Base-by-base conservation (phyloP, 2,113 vertebrate species). In the Alouatta palliata region DNA sequence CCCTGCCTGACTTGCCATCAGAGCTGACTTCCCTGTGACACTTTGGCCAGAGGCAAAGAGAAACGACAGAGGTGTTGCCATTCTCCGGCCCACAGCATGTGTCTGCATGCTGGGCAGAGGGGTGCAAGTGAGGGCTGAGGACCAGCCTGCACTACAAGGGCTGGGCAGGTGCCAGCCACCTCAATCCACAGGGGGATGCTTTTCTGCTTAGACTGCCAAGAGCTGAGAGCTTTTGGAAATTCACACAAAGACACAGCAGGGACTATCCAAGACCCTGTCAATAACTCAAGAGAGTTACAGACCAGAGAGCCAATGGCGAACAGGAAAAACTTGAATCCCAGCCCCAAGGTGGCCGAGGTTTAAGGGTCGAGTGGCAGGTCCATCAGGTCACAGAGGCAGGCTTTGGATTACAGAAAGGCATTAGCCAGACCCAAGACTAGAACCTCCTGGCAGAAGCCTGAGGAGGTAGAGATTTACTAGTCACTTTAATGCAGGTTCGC, bases 1-100 rank as follows among this genome's bases (percentile, higher is more conserved):
- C 20, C 0, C 13, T 12, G 25, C 2, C 81, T 68, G 11, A 40
- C 35, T 70, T 75, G 17, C 14, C n/a, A 6, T 21, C 5, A 25
- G 14, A 95, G 52, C 8, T 13, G 10, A 37, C 35, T 43, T 75
- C 30, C 68, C 61, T 79, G n/a, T 68, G 70, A 90, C 49, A 21
- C 49, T 73, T 56, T 76, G 32, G 9, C n/a, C n/a, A n/a, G 37
- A 94, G 68, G n/a, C 30, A 81, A 45, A 90, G 79, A 95, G 68
- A 86, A 88, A 73, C 27, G 73, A 77, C 14, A 86, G 89, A 71
- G 8, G 35, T 68, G 23, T 90, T 17, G 4, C 40, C 45, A 58
- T 52, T 70, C 35, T 7, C 17, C 7, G 68, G 2, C 19, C 8
- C 14, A 66, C 2, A 8, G 16, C 4, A 8, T 23, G 37, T 8